Conservation (phyloP, 2,797 vertebrate genomes). For the Macropus fuliginosus region DNA sequence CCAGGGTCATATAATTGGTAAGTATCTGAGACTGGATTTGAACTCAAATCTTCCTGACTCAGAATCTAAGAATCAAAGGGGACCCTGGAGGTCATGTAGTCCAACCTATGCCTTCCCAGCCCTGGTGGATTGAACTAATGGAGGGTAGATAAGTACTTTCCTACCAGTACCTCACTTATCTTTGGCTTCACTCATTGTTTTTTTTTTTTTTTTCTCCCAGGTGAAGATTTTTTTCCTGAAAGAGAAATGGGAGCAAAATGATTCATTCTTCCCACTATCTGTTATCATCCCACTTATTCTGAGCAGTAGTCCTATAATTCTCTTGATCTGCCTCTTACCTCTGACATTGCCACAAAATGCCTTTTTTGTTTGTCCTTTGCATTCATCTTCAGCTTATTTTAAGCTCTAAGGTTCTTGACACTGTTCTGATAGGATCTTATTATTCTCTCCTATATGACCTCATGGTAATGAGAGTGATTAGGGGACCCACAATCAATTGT, state of each 20-base stretch:
- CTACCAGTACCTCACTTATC: neutral
- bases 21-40: too few species aligned
- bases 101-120: neutral
- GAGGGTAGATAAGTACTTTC: neutral
- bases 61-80: neutral
- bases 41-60: too few species aligned
- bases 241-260: neutral
- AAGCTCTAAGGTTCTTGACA: too few species aligned
- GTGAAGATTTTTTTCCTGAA: neutral
- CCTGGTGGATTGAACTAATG: neutral
- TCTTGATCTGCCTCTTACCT: neutral
- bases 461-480: too few species aligned
- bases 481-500: too few species aligned
- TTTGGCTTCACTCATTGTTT: neutral
- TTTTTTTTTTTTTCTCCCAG: neutral
- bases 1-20: too few species aligned
- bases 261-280: neutral
- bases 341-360: neutral
- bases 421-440: too few species aligned
- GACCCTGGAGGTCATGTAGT: too few species aligned
- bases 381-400: neutral
- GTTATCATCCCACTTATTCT: neutral
- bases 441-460: too few species aligned
- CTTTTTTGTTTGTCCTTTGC: neutral
- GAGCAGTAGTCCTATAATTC: neutral